phyloP scores from a whole-genome alignment of 2,797 vertebrate species.

The Staurois parvus region DNA sequence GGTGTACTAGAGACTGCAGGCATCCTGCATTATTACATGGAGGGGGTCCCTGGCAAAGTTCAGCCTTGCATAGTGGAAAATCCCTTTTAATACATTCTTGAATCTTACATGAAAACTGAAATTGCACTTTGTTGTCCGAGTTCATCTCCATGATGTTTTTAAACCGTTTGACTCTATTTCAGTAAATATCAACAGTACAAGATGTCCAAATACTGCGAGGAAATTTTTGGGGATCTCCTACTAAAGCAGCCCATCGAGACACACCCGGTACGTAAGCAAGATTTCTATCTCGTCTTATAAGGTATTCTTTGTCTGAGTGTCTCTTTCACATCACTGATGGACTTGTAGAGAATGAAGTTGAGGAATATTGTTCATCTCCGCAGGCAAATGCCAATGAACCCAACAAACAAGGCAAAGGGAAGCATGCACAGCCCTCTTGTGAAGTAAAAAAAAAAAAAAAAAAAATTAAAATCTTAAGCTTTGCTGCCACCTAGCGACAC shows the following conservation, averaged over 20 bases:
- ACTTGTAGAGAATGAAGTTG: conserved; percentile 33
- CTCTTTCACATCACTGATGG: conserved; percentile 43
- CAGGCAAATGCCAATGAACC: conserved; percentile 49
- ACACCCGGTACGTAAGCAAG: conserved; percentile 81
- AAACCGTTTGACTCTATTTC: conserved; percentile 64
- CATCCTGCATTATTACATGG: too few relatives aligned
- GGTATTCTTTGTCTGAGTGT: not conserved
- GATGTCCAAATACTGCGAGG: conserved; percentile 99
- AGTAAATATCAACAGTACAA: conserved; percentile 99
- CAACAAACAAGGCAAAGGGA: conserved; percentile 71
- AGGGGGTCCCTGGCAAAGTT: too few relatives aligned
- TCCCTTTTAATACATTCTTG: not conserved
- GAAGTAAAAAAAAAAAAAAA: conserved; percentile 29
- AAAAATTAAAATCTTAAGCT: conserved; percentile 17
- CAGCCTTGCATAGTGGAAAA: too few relatives aligned
- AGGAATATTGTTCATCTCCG: conserved; percentile 59
- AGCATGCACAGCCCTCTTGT: conserved; percentile 82
- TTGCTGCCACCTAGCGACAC: conserved; percentile 75
- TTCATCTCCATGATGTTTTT: not conserved
- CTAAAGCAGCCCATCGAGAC: conserved; percentile 91
- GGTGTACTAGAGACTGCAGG: too few relatives aligned
- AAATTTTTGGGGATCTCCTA: conserved; percentile 93
- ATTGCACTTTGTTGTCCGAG: not conserved
- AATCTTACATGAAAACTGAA: not conserved
- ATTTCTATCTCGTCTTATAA: not conserved